phyloP scores from a whole-genome alignment of 1,140 invertebrate species.

The Temnothorax curvispinosus region DNA sequence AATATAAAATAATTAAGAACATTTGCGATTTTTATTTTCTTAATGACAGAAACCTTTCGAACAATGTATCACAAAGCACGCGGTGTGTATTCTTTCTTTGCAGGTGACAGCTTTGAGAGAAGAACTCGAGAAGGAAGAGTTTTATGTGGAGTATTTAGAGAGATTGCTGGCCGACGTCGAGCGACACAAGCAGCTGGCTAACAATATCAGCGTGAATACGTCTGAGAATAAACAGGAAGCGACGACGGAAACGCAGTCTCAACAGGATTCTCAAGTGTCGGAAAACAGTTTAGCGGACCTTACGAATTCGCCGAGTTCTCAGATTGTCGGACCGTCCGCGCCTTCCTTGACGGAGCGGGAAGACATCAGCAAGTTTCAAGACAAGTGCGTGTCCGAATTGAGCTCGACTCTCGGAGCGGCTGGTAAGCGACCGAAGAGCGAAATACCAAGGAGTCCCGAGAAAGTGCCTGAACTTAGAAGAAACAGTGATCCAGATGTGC shows the following conservation, averaged over 20 bases:
- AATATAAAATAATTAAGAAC: not conserved
- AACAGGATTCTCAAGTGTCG: constrained; percentile 65
- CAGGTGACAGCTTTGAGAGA: constrained; percentile 91
- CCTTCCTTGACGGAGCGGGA: constrained; percentile 76
- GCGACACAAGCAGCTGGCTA: constrained; percentile 87
- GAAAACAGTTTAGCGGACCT: constrained; percentile 72
- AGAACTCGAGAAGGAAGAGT: constrained; percentile 95
- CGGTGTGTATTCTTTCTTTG: not conserved
- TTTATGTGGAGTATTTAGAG: constrained; percentile 96
- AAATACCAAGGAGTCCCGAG: constrained; percentile 83
- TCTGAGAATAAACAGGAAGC: constrained; percentile 66
- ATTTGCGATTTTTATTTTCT: not conserved
- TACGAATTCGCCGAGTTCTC: constrained; percentile 47
- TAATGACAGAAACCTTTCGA: not conserved
- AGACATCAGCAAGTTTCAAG: constrained; percentile 84
- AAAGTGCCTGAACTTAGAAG: constrained; percentile 83
- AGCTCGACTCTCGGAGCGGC: constrained; percentile 81
- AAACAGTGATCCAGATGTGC: constrained; percentile 85
- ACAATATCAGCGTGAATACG: constrained; percentile 61
- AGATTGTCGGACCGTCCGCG: constrained; percentile 70
- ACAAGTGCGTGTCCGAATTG: constrained; percentile 84
- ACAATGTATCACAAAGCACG: not conserved
- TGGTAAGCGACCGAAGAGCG: constrained; percentile 82
- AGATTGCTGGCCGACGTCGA: constrained; percentile 93
- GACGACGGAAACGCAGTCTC: constrained; percentile 68